Conservation (phyloP, 2,797 vertebrate species). For the Diceros bicornis region DNA sequence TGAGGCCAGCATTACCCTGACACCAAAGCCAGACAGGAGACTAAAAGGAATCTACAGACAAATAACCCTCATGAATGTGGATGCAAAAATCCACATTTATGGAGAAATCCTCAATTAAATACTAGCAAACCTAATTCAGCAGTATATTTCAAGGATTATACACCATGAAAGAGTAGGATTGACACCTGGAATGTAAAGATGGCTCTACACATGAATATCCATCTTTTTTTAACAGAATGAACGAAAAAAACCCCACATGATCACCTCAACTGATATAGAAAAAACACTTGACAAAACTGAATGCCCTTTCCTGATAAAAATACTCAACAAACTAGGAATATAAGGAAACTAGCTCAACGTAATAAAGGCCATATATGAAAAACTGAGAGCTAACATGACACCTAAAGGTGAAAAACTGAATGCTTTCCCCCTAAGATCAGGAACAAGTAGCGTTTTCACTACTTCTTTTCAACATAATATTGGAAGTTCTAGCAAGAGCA, state of each 20-base stretch:
- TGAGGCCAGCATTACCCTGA: neutral
- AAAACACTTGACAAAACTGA: neutral
- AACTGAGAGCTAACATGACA: neutral
- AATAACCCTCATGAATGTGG: neutral
- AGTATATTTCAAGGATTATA: neutral
- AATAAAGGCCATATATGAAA: neutral
- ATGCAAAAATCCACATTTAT: neutral
- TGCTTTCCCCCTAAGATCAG: neutral
- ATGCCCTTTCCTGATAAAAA: neutral
- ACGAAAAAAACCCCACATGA: neutral
- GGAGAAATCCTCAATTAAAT: constrained; percentile 28
- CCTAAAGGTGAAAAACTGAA: neutral
- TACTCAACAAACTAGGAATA: neutral
- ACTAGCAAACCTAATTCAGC: neutral
- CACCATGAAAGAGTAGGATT: neutral
- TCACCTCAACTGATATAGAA: neutral
- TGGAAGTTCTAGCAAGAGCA: neutral
- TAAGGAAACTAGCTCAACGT: neutral
- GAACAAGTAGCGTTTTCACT: neutral
- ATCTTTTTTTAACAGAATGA: neutral
- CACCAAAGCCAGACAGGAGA: constrained; percentile 38
- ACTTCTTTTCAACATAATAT: neutral
- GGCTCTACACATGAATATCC: neutral
- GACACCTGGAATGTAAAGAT: neutral
- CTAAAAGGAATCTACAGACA: constrained; percentile 6